Base-by-base conservation (phyloP, 2,113 vertebrate genomes). In the Perca fluviatilis region DNA sequence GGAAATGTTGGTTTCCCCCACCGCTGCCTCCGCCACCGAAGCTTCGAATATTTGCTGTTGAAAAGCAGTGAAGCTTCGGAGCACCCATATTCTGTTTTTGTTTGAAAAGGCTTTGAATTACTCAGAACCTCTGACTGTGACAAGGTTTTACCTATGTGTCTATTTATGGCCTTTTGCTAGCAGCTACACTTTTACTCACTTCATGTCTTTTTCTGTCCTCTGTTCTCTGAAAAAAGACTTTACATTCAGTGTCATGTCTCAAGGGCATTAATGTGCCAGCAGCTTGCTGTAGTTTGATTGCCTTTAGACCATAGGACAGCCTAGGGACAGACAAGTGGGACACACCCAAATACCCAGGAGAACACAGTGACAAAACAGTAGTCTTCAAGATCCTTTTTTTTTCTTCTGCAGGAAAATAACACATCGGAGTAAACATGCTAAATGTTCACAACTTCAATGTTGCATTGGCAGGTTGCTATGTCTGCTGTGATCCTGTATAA, bases 201-300 rank as follows among this genome's bases (percentile, higher is more conserved):
- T 88, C 66, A 9, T 74, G 40, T 81, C 66, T 88, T 80, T 83
- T 79, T 77, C 57, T 79, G 68, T 84, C 66, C 64, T 91, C 63
- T 90, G 78, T 80, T 87, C 80, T 86, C 77, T 83, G 50, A 85
- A 80, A 86, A 85, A 72, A 85, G 58, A 83, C 74, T 61, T 84
- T 72, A 80, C 85, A 84, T 88, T 91, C 70, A 67, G 75, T 86
- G 79, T 80, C 68, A 70, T 84, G 80, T 88, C 86, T 94, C 86
- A 86, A 82, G 86, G 88, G 84, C 79, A 80, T 78, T 74, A 76
- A 87, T 69, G 74, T 87, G 83, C 74, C 30, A 11, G 53, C 74
- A 80, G 74, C 67, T 84, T 57, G 85, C 71, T 74, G 74, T 70
- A 67, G 78, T 77, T 87, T 91, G 85, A 88, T 82, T 84, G 77